Evolutionary conservation across 2,113 vertebrate genomes (phyloP), one percentile per base, ranked within the genome.

Genomic region (Nothobranchius kuhntae): DNA sequence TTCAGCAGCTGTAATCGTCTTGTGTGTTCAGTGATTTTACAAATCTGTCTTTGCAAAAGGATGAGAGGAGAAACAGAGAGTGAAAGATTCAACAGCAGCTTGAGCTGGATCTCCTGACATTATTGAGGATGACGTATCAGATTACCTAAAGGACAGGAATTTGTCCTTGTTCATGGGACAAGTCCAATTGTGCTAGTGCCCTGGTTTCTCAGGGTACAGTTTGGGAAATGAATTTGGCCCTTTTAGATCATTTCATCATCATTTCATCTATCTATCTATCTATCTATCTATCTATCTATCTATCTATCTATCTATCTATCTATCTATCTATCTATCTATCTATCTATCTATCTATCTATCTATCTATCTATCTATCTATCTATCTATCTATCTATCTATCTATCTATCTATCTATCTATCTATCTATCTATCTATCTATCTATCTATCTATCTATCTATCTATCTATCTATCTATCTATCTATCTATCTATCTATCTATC

Each of bases 151-250:
- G 93, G 92, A 89, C 89, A 89, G 81, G 73, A 91, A 91, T 95
- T 95, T 94, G 95, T 94, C 94, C 94, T 96, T 97, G 94, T 88
- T 91, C 82, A 26, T 79, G 80, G 91, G 89, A 86, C 87, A 78
- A 75, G 79, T 84, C 48, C 79, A 86, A 68, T 82, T 87, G 73
- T 84, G 85, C 81, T 82, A 78, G 74, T 63, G 26, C 81, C 42
- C 50, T 10, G 35, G 56, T 14, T 77, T 73, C 62, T 64, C 44
- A 1, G 7, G 13, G 51, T 62, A 66, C 1, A 10, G 30, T 61
- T 76, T 57, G 30, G 59, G 65, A 54, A 57, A 48, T 2, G 47
- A 24, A 67, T 40, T 52, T 67, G 6, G 3, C n/a, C 53, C 54
- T 26, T 45, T 62, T 21, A 17, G 17, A 54, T 48, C 30, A 61